Evolutionary conservation across 2,888 invertebrate species (phyloP).

Genomic region (Drosophila falleni): DNA sequence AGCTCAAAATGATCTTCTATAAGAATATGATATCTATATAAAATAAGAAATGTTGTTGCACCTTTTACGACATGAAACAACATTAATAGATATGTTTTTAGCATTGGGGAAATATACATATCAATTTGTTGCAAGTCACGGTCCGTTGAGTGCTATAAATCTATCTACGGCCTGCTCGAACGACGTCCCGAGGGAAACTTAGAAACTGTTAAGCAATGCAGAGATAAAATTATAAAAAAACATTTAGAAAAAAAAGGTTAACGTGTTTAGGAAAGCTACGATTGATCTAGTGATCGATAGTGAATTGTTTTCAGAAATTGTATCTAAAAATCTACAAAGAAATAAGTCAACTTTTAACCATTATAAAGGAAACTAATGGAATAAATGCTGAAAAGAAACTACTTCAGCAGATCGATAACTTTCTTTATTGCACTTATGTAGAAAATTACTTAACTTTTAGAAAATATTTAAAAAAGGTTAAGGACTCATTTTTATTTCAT

Average conservation of each 20-base stretch:
- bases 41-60: conserved; percentile 26
- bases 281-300: conserved; percentile 8
- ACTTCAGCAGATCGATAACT: background rate
- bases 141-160: conserved; percentile 47
- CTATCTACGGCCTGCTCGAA: conserved; percentile 21
- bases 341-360: background rate
- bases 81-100: conserved; percentile 50
- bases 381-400: background rate
- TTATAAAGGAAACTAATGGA: background rate
- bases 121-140: conserved; percentile 40
- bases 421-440: no score
- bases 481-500: no score
- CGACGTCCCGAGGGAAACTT: background rate
- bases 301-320: background rate
- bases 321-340: background rate
- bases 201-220: background rate
- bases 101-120: conserved; percentile 21
- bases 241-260: background rate
- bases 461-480: background rate
- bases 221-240: background rate
- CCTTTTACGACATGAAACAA: conserved; percentile 40
- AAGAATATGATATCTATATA: conserved; percentile 8
- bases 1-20: conserved; percentile 24
- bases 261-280: background rate
- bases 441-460: no score